Evolutionary conservation across 1,140 invertebrate genomes (phyloP).

Genomic region (Bombus sylvicola): DNA sequence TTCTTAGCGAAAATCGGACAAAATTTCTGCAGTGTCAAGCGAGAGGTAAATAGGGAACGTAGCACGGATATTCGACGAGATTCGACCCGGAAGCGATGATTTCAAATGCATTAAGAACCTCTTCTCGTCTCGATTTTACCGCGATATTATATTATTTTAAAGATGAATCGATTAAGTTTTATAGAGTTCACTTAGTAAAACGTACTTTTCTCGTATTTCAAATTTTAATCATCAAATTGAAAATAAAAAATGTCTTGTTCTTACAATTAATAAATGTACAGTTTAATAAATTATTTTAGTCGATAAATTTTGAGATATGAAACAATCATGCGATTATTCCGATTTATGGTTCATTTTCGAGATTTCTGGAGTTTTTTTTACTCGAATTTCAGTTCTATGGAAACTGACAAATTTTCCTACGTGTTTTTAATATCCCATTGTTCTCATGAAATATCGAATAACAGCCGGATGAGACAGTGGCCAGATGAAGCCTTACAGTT

Average conservation of each 20-base stretch:
- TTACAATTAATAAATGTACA: no score
- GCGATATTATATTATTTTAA: not conserved
- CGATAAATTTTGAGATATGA: not conserved
- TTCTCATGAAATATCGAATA: constrained; percentile 72
- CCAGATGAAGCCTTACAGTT: constrained; percentile 75
- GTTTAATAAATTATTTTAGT: not conserved
- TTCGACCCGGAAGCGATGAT: constrained; percentile 19
- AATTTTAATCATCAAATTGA: not conserved
- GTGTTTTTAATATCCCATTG: constrained; percentile 54
- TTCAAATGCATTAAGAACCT: constrained; percentile 17
- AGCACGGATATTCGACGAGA: not conserved
- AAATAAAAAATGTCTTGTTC: not conserved
- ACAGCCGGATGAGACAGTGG: constrained; percentile 74
- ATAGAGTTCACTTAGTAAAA: not conserved
- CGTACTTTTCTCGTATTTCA: not conserved
- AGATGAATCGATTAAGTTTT: not conserved
- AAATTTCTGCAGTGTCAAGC: constrained; percentile 96
- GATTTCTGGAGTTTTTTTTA: not conserved
- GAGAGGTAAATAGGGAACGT: constrained; percentile 85
- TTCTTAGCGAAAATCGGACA: constrained; percentile 92
- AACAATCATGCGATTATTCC: not conserved
- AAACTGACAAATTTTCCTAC: constrained; percentile 12
- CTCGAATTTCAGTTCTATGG: not conserved
- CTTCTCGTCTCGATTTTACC: not conserved
- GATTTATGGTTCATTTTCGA: not conserved